Conservation (phyloP, 2,888 invertebrate genomes). For the Chrysolina haemoptera region DNA sequence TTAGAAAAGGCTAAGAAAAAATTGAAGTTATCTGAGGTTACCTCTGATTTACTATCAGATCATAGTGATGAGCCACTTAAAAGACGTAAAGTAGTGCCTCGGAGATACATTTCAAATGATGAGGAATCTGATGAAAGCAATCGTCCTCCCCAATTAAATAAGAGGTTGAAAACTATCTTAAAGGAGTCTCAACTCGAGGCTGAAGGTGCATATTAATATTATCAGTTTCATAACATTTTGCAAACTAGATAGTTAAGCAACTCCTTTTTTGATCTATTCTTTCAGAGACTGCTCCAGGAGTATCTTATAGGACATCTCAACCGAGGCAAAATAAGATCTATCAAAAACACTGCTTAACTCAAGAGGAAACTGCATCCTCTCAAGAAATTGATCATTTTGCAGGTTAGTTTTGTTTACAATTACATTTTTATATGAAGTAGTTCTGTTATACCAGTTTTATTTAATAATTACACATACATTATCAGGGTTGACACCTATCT, state of each 20-base stretch:
- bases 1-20: background rate
- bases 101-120: slow-evolving; percentile 15
- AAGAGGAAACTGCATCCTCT: background rate
- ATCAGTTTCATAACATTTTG: background rate
- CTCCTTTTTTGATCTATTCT: background rate
- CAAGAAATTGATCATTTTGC: background rate
- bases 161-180: slow-evolving; percentile 16
- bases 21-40: background rate
- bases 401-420: background rate
- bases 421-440: no score
- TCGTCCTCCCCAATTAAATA: slow-evolving; percentile 20
- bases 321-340: background rate
- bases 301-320: background rate
- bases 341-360: no score
- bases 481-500: no score
- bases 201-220: background rate
- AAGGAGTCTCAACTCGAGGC: slow-evolving; percentile 6
- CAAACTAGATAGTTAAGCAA: background rate
- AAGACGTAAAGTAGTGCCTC: background rate
- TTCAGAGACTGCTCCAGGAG: background rate
- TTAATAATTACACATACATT: background rate
- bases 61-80: background rate
- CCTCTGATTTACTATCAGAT: background rate
- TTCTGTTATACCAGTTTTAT: background rate
- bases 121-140: slow-evolving; percentile 6